These are phyloP conservation scores for Ceratosolen solmsi DNA, from an alignment of 1,140 invertebrate genomes.

Conservation along the genomic window DNA sequence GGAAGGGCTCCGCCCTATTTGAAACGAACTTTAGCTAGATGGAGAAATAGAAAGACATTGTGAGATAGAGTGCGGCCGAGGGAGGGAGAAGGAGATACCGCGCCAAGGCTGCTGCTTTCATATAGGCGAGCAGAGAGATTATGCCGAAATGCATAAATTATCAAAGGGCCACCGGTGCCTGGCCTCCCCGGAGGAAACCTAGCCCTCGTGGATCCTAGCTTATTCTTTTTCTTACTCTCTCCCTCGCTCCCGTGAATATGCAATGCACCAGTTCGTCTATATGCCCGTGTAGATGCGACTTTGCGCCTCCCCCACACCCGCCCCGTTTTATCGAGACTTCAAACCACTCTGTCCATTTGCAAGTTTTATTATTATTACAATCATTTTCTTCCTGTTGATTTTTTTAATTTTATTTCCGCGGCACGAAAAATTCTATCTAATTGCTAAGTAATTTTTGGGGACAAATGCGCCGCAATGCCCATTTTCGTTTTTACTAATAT, in stretches of 20 bases:
- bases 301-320: background rate
- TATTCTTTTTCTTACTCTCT: constrained; percentile 30
- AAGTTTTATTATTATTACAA: background rate
- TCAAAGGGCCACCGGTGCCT: constrained; percentile 60
- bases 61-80: background rate
- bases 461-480: background rate
- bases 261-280: constrained; percentile 36
- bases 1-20: constrained; percentile 16
- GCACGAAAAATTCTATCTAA: background rate
- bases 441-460: background rate
- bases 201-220: background rate
- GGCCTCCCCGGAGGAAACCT: constrained; percentile 53
- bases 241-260: constrained; percentile 15
- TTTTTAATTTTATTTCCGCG: background rate
- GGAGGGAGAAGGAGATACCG: constrained; percentile 44
- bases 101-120: background rate
- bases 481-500: background rate
- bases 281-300: background rate
- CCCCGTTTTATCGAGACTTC: constrained; percentile 30
- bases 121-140: constrained; percentile 58
- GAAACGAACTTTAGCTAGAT: constrained; percentile 11
- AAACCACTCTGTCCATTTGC: background rate
- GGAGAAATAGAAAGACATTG: constrained; percentile 5
- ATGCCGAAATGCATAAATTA: constrained; percentile 69
- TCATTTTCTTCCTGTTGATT: background rate